Evolutionary conservation across 2,113 vertebrate genomes (phyloP).

Genomic region (Pedetes capensis): DNA sequence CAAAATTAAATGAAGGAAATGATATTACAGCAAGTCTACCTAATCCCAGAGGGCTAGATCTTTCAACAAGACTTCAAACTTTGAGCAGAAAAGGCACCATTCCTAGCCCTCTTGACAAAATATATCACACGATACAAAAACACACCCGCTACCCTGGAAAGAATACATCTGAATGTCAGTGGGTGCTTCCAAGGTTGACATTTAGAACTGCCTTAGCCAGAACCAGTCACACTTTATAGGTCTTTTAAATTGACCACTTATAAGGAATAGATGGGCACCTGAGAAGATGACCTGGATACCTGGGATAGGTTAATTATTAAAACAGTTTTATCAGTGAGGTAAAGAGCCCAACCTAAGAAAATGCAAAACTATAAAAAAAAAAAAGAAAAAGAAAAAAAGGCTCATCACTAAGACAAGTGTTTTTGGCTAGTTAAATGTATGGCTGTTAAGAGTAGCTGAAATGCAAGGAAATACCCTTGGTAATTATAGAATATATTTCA

Average conservation of each 20-base stretch:
- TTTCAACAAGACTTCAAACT: neutral
- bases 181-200: constrained; percentile 35
- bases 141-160: neutral
- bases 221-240: constrained; percentile 48
- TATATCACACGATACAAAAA: neutral
- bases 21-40: neutral
- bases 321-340: constrained; percentile 48
- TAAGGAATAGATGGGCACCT: constrained; percentile 44
- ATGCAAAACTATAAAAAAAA: constrained; percentile 40
- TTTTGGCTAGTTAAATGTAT: neutral
- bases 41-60: neutral
- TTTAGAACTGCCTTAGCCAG: constrained; percentile 47
- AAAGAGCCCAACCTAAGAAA: constrained; percentile 56
- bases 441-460: neutral
- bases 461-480: neutral
- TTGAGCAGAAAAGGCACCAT: neutral
- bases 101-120: neutral
- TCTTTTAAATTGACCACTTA: constrained; percentile 57
- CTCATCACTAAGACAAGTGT: constrained; percentile 28
- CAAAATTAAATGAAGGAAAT: neutral
- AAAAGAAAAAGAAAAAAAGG: neutral
- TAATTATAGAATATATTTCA: neutral
- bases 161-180: constrained; percentile 49
- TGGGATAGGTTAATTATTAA: constrained; percentile 51
- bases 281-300: constrained; percentile 42